Percentiles rank a stretch among this genome's conserved stretches.
Conservation (phyloP, 2,113 vertebrate genomes). For the Sylvilagus bachmani region DNA sequence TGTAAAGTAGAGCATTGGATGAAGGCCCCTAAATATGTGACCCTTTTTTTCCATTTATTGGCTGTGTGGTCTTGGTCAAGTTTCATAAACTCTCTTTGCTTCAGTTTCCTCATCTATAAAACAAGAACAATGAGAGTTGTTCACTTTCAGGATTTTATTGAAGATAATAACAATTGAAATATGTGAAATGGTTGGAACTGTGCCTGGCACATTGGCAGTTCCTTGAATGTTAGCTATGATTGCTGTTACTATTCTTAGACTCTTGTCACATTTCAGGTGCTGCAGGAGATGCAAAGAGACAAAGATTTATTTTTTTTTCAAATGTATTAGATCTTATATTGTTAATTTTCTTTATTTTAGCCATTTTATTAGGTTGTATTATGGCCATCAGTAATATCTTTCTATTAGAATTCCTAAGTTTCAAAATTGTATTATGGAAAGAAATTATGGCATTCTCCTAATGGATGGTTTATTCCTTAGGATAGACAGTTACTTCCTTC, state of each 20-base stretch:
- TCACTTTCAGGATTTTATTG: slow-evolving; percentile 3
- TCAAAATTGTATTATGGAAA: slow-evolving; percentile 62
- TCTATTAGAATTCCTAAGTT: slow-evolving; percentile 58
- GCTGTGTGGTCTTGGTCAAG: neutral
- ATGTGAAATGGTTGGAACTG: neutral
- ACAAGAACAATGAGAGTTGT: neutral
- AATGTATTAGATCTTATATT: slow-evolving; percentile 26
- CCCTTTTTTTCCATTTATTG: neutral
- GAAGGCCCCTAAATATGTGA: neutral
- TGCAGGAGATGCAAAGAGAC: neutral
- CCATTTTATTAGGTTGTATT: neutral
- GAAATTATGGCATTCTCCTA: slow-evolving; percentile 54
- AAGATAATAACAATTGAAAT: neutral
- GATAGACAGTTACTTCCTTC: slow-evolving; percentile 70
- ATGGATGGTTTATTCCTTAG: slow-evolving; percentile 57
- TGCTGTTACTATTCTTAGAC: neutral
- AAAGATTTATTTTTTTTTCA: slow-evolving; percentile 31
- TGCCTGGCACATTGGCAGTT: neutral
- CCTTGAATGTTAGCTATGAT: neutral
- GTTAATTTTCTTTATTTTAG: slow-evolving; percentile 29
- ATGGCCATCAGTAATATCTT: neutral
- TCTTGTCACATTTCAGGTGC: neutral
- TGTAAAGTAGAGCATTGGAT: neutral
- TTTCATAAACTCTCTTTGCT: neutral
- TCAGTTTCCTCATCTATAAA: slow-evolving; percentile 41